These are phyloP conservation scores for Julus scanicus DNA, from an alignment of 2,888 invertebrate species.

Conservation along the genomic window DNA sequence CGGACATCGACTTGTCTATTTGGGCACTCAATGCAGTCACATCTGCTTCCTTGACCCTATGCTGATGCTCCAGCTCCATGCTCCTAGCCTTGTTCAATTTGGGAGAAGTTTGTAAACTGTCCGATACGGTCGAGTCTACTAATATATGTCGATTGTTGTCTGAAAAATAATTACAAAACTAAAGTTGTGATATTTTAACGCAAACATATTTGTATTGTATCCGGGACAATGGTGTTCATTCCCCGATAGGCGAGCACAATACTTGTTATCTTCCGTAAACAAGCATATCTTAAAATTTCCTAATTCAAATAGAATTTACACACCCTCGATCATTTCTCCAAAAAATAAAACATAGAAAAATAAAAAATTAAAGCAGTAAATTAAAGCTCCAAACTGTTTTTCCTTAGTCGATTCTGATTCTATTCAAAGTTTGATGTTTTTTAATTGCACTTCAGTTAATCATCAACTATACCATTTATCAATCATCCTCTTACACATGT, in stretches of 20 bases:
- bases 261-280: neutral
- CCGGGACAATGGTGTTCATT: neutral
- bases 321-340: neutral
- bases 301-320: neutral
- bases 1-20: conserved; percentile 49
- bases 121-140: neutral
- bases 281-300: neutral
- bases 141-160: neutral
- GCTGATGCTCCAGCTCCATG: neutral
- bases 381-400: neutral
- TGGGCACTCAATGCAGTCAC: neutral
- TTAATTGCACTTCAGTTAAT: neutral
- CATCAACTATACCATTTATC: neutral
- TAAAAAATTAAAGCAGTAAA: neutral
- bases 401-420: too few species aligned
- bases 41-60: neutral
- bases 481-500: neutral
- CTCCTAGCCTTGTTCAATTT: neutral
- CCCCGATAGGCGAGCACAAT: neutral
- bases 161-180: neutral
- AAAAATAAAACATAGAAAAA: neutral
- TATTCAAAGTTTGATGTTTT: neutral
- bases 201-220: neutral
- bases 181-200: neutral
- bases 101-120: neutral